These are phyloP conservation scores for Dastarcus helophoroides DNA, from an alignment of 2,888 invertebrate species.

Conservation along the genomic window DNA sequence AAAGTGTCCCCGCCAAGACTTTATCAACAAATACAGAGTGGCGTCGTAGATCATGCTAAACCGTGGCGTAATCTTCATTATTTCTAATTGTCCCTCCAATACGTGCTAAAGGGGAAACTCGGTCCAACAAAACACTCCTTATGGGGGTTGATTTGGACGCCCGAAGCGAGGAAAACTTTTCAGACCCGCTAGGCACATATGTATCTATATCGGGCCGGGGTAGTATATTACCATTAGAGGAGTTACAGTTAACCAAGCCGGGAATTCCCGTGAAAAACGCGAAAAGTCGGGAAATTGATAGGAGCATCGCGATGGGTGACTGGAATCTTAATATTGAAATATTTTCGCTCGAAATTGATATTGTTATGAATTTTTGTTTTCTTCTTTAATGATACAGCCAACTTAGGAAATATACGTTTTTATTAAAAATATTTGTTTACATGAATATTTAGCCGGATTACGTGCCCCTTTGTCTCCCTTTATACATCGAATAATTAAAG, in stretches of 20 bases:
- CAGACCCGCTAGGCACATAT: constrained; percentile 29
- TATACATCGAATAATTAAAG: too few species aligned
- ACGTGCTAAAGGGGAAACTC: constrained; percentile 30
- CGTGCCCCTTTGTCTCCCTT: too few species aligned
- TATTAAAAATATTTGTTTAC: too few species aligned
- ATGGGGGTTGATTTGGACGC: not conserved
- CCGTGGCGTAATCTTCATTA: constrained; percentile 34
- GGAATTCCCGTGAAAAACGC: constrained; percentile 15
- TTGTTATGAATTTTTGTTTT: constrained; percentile 19
- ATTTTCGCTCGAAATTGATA: constrained; percentile 28
- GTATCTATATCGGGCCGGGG: constrained; percentile 31
- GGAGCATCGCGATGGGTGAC: constrained; percentile 12
- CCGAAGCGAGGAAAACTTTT: constrained; percentile 10
- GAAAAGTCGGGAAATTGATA: constrained; percentile 5
- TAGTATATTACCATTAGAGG: constrained; percentile 36
- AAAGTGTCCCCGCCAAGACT: constrained; percentile 12
- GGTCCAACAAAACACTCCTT: constrained; percentile 14
- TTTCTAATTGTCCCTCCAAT: constrained; percentile 34
- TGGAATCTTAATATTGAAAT: constrained; percentile 27
- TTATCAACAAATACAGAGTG: constrained; percentile 21
- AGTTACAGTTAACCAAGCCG: constrained; percentile 24
- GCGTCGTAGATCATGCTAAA: constrained; percentile 31
- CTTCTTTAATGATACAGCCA: not conserved
- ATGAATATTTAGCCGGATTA: too few species aligned
- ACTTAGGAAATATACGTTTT: too few species aligned